Base-by-base conservation (phyloP, 2,888 invertebrate genomes). In the Teleogryllus oceanicus region DNA sequence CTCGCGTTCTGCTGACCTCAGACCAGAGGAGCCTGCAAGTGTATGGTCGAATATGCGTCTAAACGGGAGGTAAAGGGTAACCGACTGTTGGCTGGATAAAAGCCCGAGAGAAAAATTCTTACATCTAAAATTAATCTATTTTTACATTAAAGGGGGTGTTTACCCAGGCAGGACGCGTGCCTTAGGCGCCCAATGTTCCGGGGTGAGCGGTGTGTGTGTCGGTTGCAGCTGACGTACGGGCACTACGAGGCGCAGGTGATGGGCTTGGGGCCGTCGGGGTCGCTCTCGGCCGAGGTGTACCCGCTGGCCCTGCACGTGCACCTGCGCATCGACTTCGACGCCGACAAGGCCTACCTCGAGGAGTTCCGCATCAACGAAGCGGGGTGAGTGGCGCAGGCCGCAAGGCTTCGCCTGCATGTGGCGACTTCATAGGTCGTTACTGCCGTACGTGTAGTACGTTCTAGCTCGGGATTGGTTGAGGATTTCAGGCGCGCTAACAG, bases 251-350 rank as follows among this genome's bases (percentile, higher is more conserved):
- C 79, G 2, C 50, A 77, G 18, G 74, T 79, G 11, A 79, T 79
- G 79, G 76, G 77, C 20, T n/a, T 79, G 10, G 79, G 79, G 20
- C 79, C 79, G 16, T 20, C 79, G 51, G 79, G 79, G 4, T 62
- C 37, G 5, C 21, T 79, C 18, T 62, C 49, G 16, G 76, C 79
- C 3, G 62, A 77, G 11, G 62, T 79, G 24, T 77, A 51, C 74
- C 79, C 79, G 2, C 62, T 79, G 62, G 79, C 76, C 20, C 11
- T 79, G 13, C 62, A 51, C 49, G 76, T 79, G 2, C 76, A 49
- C 12, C 4, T 76, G 51, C 79, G 74, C 62, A 20, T 79, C 11
- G 62, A 79, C 37, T 79, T 79, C 79, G 76, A 50, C 11, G 49
- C 24, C 49, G 76, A 37, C 5, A 77, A 50, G 49, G 76, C 76